Evolutionary conservation across 1,140 invertebrate genomes (phyloP).

Genomic region (Psilanteris sp.): DNA sequence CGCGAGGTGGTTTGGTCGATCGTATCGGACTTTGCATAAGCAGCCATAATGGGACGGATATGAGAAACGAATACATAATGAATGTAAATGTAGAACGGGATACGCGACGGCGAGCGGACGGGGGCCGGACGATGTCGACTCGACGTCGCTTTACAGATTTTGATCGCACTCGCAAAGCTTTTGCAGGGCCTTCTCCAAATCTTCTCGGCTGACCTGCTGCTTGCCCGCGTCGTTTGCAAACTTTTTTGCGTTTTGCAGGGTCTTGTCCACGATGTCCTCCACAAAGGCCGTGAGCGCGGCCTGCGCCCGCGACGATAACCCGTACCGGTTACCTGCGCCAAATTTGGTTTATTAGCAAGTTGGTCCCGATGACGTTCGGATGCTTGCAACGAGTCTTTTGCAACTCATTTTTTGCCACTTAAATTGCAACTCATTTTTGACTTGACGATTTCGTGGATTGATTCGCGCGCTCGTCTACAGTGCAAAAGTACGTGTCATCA

Average conservation of each 20-base stretch:
- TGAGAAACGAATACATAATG: slow-evolving; percentile 46
- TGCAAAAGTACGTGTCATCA: too few relatives aligned
- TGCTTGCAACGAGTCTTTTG: too few relatives aligned
- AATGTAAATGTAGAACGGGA: slow-evolving; percentile 23
- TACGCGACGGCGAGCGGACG: too few relatives aligned
- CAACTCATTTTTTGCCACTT: too few relatives aligned
- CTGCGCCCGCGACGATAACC: slow-evolving; percentile 67
- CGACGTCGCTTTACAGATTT: slow-evolving; percentile 36
- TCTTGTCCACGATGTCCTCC: slow-evolving; percentile 72
- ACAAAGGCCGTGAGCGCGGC: slow-evolving; percentile 67
- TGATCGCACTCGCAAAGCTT: slow-evolving; percentile 68
- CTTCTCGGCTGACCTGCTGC: slow-evolving; percentile 62
- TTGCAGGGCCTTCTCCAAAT: slow-evolving; percentile 68
- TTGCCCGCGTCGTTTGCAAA: slow-evolving; percentile 68
- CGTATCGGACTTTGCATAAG: slow-evolving; percentile 30
- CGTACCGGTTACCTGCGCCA: slow-evolving; percentile 62
- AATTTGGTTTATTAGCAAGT: slow-evolving; percentile 61
- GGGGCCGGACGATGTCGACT: too few relatives aligned
- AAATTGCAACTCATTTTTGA: too few relatives aligned
- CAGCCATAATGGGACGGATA: slow-evolving; percentile 15
- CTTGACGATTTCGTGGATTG: too few relatives aligned
- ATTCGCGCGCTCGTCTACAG: too few relatives aligned
- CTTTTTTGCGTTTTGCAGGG: slow-evolving; percentile 70
- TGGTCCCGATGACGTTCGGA: too few relatives aligned
- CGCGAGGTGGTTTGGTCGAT: slow-evolving; percentile 16